phyloP scores from a whole-genome alignment of 2,888 invertebrate genomes.

The Ariolimax columbianus region DNA sequence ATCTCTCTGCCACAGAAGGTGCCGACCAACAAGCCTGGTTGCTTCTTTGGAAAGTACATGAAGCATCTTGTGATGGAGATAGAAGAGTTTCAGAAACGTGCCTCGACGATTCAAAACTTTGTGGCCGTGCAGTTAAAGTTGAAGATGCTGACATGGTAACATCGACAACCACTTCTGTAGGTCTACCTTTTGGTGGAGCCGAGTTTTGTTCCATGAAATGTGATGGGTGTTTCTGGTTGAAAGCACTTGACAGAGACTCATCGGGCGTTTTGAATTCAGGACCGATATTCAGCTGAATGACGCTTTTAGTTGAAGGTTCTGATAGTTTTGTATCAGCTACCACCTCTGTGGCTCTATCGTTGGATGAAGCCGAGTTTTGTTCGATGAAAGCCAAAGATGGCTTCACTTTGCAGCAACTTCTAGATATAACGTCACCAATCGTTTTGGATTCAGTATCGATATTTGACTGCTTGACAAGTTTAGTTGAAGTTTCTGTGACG shows the following conservation, averaged over 20 bases:
- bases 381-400: background rate
- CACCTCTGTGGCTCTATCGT: background rate
- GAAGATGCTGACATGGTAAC: too few relatives aligned
- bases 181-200: too few relatives aligned
- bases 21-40: background rate
- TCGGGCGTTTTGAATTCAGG: too few relatives aligned
- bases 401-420: background rate
- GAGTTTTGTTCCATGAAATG: too few relatives aligned
- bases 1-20: background rate
- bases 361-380: background rate
- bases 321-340: background rate
- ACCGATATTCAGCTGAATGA: too few relatives aligned
- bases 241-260: too few relatives aligned
- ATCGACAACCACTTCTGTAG: too few relatives aligned
- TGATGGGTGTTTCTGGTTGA: too few relatives aligned
- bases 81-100: too few relatives aligned
- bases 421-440: too few relatives aligned
- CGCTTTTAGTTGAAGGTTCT: background rate
- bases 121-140: background rate
- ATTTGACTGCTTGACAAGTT: background rate
- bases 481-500: too few relatives aligned
- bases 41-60: background rate
- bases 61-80: background rate
- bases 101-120: background rate
- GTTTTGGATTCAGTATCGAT: too few relatives aligned